Evolutionary conservation across 2,113 vertebrate genomes (phyloP).

Genomic region (Sapayoa aenigma): DNA sequence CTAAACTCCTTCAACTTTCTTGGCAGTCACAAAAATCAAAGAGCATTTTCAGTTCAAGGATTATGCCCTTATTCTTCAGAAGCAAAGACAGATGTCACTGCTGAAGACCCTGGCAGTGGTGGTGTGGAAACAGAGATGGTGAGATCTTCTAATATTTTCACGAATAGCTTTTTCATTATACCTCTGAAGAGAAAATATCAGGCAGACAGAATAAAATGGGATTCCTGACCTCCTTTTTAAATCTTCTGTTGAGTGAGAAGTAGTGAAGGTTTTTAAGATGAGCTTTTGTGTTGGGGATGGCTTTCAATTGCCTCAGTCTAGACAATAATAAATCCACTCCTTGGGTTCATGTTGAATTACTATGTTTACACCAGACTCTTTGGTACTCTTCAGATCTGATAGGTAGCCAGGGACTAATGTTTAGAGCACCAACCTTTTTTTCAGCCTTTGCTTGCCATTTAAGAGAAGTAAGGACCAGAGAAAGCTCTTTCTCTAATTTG

Average conservation of each 20-base stretch:
- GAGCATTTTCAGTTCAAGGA: background rate
- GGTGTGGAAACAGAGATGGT: background rate
- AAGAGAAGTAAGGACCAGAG: background rate
- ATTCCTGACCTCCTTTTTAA: background rate
- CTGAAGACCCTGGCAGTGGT: background rate
- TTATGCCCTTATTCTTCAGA: background rate
- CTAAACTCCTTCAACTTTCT: background rate
- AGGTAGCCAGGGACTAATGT: background rate
- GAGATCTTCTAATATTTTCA: background rate
- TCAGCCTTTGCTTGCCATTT: background rate
- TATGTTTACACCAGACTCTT: background rate
- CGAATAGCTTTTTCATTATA: background rate
- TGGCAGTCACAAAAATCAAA: background rate
- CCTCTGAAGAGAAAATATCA: background rate
- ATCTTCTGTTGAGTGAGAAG: background rate
- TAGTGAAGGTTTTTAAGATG: background rate
- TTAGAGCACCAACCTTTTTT: background rate
- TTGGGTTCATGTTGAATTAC: background rate
- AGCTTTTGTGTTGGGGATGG: background rate
- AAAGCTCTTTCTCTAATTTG: background rate
- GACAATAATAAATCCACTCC: background rate
- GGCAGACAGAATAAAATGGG: background rate
- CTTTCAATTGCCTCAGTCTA: background rate
- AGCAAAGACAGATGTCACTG: background rate
- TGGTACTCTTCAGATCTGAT: background rate